Evolutionary conservation across 2,888 invertebrate species (phyloP), one percentile per base, ranked within the genome.

Genomic region (Diarsia dahlii): DNA sequence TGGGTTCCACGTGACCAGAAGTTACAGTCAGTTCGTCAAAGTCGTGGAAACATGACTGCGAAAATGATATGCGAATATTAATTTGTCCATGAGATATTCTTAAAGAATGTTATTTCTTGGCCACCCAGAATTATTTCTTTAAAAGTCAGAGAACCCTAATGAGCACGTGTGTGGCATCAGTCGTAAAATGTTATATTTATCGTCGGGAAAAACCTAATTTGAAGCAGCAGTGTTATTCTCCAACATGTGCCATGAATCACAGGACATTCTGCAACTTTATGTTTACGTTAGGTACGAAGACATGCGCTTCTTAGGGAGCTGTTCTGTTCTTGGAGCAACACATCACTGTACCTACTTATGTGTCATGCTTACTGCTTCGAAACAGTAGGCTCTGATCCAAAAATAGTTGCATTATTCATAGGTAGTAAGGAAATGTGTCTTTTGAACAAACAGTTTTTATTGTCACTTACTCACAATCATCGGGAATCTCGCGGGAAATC

Each of bases 111-210:
- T 23, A 65, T n/a, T 56, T 34, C 48, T 48, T 15, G 28, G 4
- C 34, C 18, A 10, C 15, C 23, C n/a, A n/a, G 0, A n/a, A 50
- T 12, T 1, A 34, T 66, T 70, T 63, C 0, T 69, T 71, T 70
- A 20, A 58, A 48, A 60, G 18, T 6, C 18, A 54, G 15, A 46
- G 68, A 77, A 74, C 78, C 86, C 86, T 85, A 85, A 85, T 63
- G 64, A 74, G 20, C 82, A 68, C 62, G 52, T 72, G 74, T 81
- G 46, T 39, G 20, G 65, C 65, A 71, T 68, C 67, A 54, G 67
- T 71, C 82, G 71, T 77, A 82, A 82, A 76, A 85, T 74, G 64
- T 71, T 73, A 67, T 84, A 34, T 71, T 82, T 85, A 85, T 77
- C 73, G 69, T 39, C 9, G 78, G 82, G 86, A 69, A 85, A 82